Base-by-base conservation (phyloP, 2,113 vertebrate species). In the Vulpes ferrilata region DNA sequence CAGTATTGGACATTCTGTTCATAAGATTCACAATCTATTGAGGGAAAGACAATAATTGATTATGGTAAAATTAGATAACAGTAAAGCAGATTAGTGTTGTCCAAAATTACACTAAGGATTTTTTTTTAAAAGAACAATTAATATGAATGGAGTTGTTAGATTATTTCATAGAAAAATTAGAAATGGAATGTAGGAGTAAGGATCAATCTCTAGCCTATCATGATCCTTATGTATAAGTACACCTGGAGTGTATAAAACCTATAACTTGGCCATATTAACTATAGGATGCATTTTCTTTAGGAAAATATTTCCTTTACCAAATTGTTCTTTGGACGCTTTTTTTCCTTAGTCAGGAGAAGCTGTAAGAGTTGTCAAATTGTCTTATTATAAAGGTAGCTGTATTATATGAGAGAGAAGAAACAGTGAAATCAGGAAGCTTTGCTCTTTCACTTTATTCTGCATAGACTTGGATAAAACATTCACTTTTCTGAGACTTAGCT, bases 161-260 rank as follows among this genome's bases (percentile, higher is more conserved):
- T 85, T 84, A 67, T 78, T 78, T 91, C 22, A 91, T 19, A 38
- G 62, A 62, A 95, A 79, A 85, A 69, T 60, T 90, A 79, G 30
- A 23, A 85, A 69, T 85, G 22, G 27, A 51, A 78, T 78, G 74
- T 51, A 15, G 74, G 71, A 84, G 38, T 20, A 32, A 90, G 15
- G 25, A 11, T 3, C 65, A 35, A 38, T 57, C 35, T 82, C n/a
- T 62, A 59, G 30, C 81, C 67, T 15, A 59, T 53, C 17, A 59
- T 74, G 48, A 65, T 71, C 48, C 69, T 62, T 85, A 69, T 17
- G 4, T 65, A 6, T 71, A 59, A 32, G 23, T 80, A 55, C 38
- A 60, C 19, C 3, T 65, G 64, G 30, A 53, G 22, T 59, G 22
- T 59, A 60, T 78, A 78, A 92, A 83, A 62, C 5, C 38, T 69